Evolutionary conservation across 2,113 vertebrate species (phyloP).

Genomic region (Phodopus roborovskii): DNA sequence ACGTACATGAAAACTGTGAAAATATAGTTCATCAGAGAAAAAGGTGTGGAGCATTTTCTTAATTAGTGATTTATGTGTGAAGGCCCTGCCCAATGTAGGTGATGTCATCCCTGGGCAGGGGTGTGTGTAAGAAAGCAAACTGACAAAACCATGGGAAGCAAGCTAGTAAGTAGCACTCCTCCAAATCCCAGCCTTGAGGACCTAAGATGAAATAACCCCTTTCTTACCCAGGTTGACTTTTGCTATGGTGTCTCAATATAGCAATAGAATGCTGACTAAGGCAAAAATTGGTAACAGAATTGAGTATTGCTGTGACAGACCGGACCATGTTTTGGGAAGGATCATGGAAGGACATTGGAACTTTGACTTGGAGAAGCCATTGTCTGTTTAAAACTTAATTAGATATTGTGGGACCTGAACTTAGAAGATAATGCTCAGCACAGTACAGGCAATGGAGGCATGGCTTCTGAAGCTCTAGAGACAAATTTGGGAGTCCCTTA

Average conservation of each 20-base stretch:
- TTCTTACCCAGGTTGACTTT: neutral
- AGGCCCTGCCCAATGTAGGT: neutral
- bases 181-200: neutral
- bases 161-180: neutral
- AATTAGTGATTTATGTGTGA: neutral
- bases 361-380: neutral
- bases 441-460: neutral
- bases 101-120: neutral
- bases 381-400: neutral
- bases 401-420: neutral
- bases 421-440: neutral
- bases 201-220: neutral
- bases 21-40: neutral
- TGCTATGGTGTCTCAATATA: neutral
- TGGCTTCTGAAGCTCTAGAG: neutral
- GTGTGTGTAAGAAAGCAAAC: neutral
- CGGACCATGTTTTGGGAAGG: neutral
- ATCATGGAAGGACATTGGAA: neutral
- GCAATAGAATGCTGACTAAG: neutral
- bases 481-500: neutral
- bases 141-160: neutral
- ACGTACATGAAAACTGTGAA: neutral
- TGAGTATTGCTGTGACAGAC: neutral
- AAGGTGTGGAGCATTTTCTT: neutral
- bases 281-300: neutral